phyloP scores from a whole-genome alignment of 35 echinoderm and acorn worm genomes.

The Heliocidaris erythrogramma region DNA sequence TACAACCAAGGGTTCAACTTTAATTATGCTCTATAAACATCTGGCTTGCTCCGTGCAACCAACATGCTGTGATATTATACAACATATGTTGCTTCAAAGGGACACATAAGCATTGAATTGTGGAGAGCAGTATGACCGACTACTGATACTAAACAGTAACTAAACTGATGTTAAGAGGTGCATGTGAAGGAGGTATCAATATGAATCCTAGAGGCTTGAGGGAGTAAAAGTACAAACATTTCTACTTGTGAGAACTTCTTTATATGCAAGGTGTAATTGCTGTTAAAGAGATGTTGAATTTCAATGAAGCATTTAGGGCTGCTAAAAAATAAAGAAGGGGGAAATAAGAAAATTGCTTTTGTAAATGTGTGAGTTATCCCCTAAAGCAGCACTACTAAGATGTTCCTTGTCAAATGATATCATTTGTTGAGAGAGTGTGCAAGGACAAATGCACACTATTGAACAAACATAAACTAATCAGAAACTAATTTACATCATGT shows the following conservation, averaged over 20 bases:
- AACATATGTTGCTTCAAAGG: background rate
- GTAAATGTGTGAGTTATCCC: background rate
- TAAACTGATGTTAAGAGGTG: background rate
- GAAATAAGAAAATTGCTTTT: background rate
- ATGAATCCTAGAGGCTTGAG: background rate
- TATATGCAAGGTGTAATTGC: background rate
- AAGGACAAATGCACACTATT: background rate
- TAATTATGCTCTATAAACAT: slow-evolving; percentile 17
- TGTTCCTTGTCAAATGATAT: background rate
- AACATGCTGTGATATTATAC: background rate
- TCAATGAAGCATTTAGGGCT: background rate
- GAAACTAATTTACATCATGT: background rate
- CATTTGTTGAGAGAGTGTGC: background rate
- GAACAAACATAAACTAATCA: background rate
- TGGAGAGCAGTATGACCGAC: background rate
- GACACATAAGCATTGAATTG: background rate
- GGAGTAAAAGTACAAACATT: background rate
- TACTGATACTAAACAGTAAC: background rate
- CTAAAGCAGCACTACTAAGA: background rate
- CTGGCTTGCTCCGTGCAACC: background rate
- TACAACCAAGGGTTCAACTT: background rate
- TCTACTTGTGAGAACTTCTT: background rate
- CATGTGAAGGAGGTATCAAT: background rate
- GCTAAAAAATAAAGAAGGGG: background rate
- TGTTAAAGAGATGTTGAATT: background rate